Evolutionary conservation across 2,888 invertebrate genomes (phyloP).

Genomic region (Megamerina dolium): DNA sequence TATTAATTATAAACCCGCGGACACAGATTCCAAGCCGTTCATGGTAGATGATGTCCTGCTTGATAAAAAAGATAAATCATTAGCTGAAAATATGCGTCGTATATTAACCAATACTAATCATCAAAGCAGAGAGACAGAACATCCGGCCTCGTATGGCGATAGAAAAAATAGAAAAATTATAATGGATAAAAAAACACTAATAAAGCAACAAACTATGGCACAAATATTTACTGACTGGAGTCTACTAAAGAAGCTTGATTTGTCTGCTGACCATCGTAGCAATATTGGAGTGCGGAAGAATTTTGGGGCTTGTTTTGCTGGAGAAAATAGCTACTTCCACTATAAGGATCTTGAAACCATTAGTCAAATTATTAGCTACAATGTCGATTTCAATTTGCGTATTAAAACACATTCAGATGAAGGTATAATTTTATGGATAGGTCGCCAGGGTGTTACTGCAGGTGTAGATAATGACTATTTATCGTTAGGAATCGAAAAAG

Average conservation of each 20-base stretch:
- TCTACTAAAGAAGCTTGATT: conserved; percentile 36
- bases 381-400: conserved; percentile 81
- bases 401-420: conserved; percentile 66
- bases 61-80: conserved; percentile 38
- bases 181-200: not conserved
- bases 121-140: conserved; percentile 19
- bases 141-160: too few species aligned
- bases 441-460: conserved; percentile 57
- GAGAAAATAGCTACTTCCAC: conserved; percentile 78
- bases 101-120: conserved; percentile 45
- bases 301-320: conserved; percentile 69
- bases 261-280: conserved; percentile 36
- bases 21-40: conserved; percentile 11
- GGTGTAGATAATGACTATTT: conserved; percentile 69
- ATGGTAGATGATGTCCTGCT: conserved; percentile 35
- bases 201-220: conserved; percentile 8
- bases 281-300: conserved; percentile 41
- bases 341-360: conserved; percentile 82
- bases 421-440: conserved; percentile 83
- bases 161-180: too few species aligned
- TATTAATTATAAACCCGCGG: not conserved
- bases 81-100: conserved; percentile 47
- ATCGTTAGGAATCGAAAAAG: conserved; percentile 75
- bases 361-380: conserved; percentile 76
- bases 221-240: conserved; percentile 43